Evolutionary conservation across 2,888 invertebrate species (phyloP), one percentile per base, ranked within the genome.

Genomic region (Sinodicranocentrus sp.): DNA sequence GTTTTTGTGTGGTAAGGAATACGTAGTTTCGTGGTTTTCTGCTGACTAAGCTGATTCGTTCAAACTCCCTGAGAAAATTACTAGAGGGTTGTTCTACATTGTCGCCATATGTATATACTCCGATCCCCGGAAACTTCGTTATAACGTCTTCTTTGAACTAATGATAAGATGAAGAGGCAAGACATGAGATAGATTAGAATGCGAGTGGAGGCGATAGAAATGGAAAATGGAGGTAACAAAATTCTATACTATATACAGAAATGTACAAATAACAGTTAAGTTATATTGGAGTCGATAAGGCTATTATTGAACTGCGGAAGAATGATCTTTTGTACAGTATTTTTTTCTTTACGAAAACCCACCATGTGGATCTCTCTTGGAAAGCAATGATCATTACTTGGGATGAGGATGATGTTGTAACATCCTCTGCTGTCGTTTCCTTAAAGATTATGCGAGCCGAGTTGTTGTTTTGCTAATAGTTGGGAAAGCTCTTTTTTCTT

Each of bases 301-400:
- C 33, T 33, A 3, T 13, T 48, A 48, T 48, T 48, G 48, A 48
- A 48, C 48, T 6, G n/a, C n/a, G n/a, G n/a, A n/a, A n/a, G n/a
- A n/a, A n/a, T 48, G 44, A 26, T 17, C 13, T 26, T 33, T 28
- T 8, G 26, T 19, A n/a, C n/a, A n/a, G n/a, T n/a, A n/a, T n/a
- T n/a, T n/a, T n/a, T n/a, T n/a, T n/a, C n/a, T n/a, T n/a, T n/a
- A n/a, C n/a, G n/a, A n/a, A n/a, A n/a, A n/a, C n/a, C n/a, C n/a
- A n/a, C n/a, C n/a, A n/a, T n/a, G n/a, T n/a, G n/a, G 23, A 39
- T 68, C 68, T 78, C 78, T 70, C 61, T 78, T 70, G 61, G 44
- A 78, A 78, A 70, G 78, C 78, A 78, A 70, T 78, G 78, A 78
- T 78, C 78, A 78, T 78, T 78, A 78, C 78, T 68, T 19, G 59